Evolutionary conservation across 2,888 invertebrate species (phyloP).

Genomic region (Troilus luridus): DNA sequence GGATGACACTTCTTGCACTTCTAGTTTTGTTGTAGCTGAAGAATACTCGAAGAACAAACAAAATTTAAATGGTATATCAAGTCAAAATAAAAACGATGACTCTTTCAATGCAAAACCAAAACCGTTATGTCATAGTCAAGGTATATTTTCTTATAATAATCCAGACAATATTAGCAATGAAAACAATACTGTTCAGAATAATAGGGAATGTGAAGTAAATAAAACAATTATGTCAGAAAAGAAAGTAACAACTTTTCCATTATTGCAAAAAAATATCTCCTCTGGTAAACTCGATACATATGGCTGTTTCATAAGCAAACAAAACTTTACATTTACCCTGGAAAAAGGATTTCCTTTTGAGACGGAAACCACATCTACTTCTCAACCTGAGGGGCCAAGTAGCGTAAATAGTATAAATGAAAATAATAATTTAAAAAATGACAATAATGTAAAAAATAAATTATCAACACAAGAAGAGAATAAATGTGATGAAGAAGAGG

Average conservation of each 20-base stretch:
- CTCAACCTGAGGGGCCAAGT: background rate
- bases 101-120: background rate
- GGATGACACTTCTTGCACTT: background rate
- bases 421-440: conserved; percentile 28
- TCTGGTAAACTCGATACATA: background rate
- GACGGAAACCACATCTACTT: background rate
- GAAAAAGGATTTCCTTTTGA: conserved; percentile 32
- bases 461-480: background rate
- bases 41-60: background rate
- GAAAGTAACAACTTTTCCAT: background rate
- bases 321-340: background rate
- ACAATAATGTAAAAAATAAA: conserved; percentile 30
- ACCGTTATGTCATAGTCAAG: background rate
- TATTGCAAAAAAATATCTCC: conserved; percentile 30
- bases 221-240: background rate
- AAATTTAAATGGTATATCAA: background rate
- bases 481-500: conserved; percentile 19
- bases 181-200: background rate
- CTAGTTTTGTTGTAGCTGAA: background rate
- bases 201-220: conserved; percentile 1
- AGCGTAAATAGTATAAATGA: background rate
- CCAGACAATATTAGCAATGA: background rate
- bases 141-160: background rate
- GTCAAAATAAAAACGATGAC: conserved; percentile 14
- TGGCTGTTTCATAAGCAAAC: background rate